A percentile compares a stretch with the other conserved stretches of the same genome.
These are phyloP conservation scores for Argopecten irradians DNA, from an alignment of 1,140 invertebrate species.

Conservation along the genomic window DNA sequence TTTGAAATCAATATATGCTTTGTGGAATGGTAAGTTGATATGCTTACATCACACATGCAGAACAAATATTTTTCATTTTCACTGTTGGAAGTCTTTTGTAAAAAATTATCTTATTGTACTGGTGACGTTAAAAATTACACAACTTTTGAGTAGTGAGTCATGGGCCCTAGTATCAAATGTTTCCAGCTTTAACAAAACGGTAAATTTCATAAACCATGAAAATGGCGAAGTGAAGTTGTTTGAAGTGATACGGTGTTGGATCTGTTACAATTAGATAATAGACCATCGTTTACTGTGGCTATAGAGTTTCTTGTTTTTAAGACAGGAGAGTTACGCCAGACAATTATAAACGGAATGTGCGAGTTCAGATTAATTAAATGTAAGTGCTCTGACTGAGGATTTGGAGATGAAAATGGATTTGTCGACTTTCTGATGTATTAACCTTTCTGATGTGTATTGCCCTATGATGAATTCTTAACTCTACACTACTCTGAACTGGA, in stretches of 20 bases:
- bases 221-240: not conserved
- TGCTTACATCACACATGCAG: too few relatives aligned
- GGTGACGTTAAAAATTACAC: not conserved
- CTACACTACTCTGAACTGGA: too few relatives aligned
- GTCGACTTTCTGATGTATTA: too few relatives aligned
- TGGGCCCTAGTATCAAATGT: not conserved
- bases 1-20: too few relatives aligned
- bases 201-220: slow-evolving; percentile 23
- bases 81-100: too few relatives aligned
- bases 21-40: too few relatives aligned
- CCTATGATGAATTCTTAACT: too few relatives aligned
- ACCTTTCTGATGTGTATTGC: not conserved
- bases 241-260: not conserved
- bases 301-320: not conserved
- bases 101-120: not conserved
- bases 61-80: too few relatives aligned
- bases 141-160: not conserved
- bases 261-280: slow-evolving; percentile 10
- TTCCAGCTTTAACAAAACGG: not conserved
- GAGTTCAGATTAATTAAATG: not conserved
- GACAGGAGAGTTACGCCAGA: not conserved
- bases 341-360: not conserved
- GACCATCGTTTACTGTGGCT: not conserved
- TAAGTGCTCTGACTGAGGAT: not conserved
- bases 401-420: not conserved